A percentile compares a stretch with the other conserved stretches of the same genome.
phyloP scores from a whole-genome alignment of 2,113 vertebrate genomes.

The Poicephalus gulielmi region DNA sequence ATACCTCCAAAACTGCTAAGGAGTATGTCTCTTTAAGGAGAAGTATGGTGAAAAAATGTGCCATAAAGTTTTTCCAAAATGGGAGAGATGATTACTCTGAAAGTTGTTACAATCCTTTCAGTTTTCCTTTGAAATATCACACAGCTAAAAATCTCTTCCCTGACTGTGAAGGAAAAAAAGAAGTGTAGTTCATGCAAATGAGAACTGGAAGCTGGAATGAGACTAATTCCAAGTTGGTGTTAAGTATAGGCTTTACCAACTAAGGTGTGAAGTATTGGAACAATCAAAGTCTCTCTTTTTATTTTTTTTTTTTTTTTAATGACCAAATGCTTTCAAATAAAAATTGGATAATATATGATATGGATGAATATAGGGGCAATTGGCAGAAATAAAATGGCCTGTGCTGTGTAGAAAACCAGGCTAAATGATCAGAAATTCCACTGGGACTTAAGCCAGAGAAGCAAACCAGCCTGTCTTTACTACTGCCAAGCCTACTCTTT shows the following conservation, averaged over 20 bases:
- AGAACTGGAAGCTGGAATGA: background rate
- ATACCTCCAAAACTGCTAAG: background rate
- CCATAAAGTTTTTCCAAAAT: too few relatives aligned
- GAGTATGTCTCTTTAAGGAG: background rate
- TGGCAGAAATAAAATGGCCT: background rate
- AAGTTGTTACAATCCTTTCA: background rate
- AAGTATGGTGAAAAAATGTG: too few relatives aligned
- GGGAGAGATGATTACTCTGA: too few relatives aligned
- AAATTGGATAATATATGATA: background rate
- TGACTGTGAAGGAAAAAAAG: background rate
- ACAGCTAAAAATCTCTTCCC: background rate
- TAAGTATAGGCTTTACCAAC: background rate
- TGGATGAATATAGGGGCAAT: background rate
- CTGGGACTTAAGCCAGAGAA: background rate
- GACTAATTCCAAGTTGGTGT: background rate
- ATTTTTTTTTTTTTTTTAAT: background rate
- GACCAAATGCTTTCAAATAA: background rate
- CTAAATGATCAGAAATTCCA: background rate
- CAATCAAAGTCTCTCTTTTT: background rate
- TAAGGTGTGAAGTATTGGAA: background rate
- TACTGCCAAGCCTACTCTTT: background rate
- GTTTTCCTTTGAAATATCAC: background rate
- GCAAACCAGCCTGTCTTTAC: background rate
- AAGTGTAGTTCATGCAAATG: background rate
- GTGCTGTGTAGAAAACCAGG: background rate